Evolutionary conservation across 2,797 vertebrate species (phyloP).

Genomic region (Chromis chromis): DNA sequence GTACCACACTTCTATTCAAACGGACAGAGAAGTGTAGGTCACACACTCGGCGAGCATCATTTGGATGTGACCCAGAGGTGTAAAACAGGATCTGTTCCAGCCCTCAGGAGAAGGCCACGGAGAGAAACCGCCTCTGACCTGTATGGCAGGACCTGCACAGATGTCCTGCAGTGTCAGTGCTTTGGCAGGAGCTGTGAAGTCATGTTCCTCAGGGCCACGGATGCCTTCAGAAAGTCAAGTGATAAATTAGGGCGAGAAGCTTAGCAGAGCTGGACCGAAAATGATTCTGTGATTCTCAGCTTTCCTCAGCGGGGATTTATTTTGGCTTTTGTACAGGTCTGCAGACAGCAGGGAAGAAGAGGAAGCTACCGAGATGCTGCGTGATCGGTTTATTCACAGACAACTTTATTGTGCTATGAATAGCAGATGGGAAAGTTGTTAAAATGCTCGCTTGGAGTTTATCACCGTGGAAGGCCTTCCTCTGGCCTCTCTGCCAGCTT

Average conservation of each 20-base stretch:
- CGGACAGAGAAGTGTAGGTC: constrained; percentile 1
- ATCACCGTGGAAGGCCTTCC: neutral
- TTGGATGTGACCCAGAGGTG: constrained; percentile 51
- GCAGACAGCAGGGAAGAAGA: constrained; percentile 6
- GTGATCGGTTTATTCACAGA: constrained; percentile 14
- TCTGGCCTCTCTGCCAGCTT: constrained; percentile 28
- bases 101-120: constrained; percentile 39
- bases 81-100: constrained; percentile 59
- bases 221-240: constrained; percentile 30
- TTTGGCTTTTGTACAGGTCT: constrained; percentile 11
- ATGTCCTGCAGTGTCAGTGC: constrained; percentile 54
- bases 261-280: constrained; percentile 37
- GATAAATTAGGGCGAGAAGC: constrained; percentile 53
- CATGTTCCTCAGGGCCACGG: constrained; percentile 42
- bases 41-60: constrained; percentile 26
- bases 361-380: constrained; percentile 4
- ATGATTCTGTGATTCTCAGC: constrained; percentile 34
- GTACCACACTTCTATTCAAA: constrained; percentile 17
- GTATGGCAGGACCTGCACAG: constrained; percentile 45
- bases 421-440: constrained; percentile 21
- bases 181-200: constrained; percentile 62
- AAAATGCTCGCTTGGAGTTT: neutral
- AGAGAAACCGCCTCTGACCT: constrained; percentile 51
- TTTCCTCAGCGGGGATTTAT: constrained; percentile 47
- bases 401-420: constrained; percentile 10